A percentile compares a stretch with the other conserved stretches of the same genome.
phyloP scores from a whole-genome alignment of 1,140 invertebrate species.

The Brachionus angularis region DNA sequence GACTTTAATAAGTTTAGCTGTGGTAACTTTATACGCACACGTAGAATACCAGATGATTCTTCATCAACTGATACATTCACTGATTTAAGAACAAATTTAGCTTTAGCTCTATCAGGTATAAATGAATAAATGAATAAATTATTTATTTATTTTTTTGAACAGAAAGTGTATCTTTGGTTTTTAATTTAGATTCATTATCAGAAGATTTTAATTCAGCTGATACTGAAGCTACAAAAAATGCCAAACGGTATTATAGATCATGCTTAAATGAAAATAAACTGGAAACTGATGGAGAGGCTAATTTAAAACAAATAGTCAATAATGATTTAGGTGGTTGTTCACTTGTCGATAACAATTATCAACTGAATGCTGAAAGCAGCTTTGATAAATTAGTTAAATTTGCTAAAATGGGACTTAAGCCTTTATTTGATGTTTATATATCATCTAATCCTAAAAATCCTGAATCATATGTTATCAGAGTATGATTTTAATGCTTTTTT shows the following conservation, averaged over 20 bases:
- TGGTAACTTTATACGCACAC: conserved; percentile 25
- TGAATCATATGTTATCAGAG: conserved; percentile 4
- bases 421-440: conserved; percentile 33
- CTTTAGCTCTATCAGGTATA: conserved; percentile 30
- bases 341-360: background rate
- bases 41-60: conserved; percentile 27
- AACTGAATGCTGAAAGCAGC: background rate
- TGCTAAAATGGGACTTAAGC: conserved; percentile 4
- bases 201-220: conserved; percentile 48
- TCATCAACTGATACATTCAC: conserved; percentile 30
- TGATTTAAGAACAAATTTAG: conserved; percentile 25
- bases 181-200: conserved; percentile 3
- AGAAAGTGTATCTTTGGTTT: background rate
- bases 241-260: conserved; percentile 73
- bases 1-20: conserved; percentile 33
- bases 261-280: conserved; percentile 73
- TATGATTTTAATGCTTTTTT: background rate
- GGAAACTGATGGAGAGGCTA: background rate
- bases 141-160: no score
- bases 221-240: conserved; percentile 56
- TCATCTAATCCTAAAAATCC: conserved; percentile 42
- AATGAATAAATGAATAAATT: background rate
- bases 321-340: conserved; percentile 24
- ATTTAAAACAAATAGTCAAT: conserved; percentile 3
- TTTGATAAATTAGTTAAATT: conserved; percentile 18